phyloP scores from a whole-genome alignment of 2,113 vertebrate species.

The Cyanistes caeruleus region DNA sequence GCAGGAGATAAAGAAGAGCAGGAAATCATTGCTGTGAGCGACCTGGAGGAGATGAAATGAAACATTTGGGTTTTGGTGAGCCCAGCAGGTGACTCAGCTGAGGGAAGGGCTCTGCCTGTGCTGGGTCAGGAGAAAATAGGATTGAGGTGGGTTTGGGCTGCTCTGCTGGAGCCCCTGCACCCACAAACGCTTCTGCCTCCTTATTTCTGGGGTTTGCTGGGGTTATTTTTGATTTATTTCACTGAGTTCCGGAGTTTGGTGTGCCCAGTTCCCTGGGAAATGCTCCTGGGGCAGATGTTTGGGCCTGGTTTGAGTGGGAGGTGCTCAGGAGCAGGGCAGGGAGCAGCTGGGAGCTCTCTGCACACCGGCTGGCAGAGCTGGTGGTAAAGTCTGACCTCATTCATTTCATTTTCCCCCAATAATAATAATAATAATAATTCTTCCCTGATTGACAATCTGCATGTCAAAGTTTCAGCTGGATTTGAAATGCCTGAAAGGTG shows the following conservation, averaged over 20 bases:
- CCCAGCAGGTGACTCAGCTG: not conserved
- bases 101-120: not conserved
- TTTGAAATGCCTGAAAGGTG: constrained; percentile 52
- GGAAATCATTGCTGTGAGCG: not conserved
- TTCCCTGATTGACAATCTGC: constrained; percentile 14
- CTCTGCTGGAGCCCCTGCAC: not conserved
- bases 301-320: not conserved
- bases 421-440: constrained; percentile 53
- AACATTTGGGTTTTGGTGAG: not conserved
- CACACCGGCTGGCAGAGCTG: not conserved
- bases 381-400: not conserved
- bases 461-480: constrained; percentile 49
- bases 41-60: not conserved
- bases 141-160: rapidly evolving
- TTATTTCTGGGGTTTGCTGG: not conserved
- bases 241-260: not conserved
- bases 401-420: constrained; percentile 45
- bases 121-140: not conserved
- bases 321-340: not conserved
- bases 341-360: not conserved
- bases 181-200: rapidly evolving
- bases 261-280: not conserved
- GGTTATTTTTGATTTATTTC: rapidly evolving
- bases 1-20: not conserved
- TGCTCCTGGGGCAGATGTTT: not conserved